A percentile compares a stretch with the other conserved stretches of the same genome.
phyloP scores from a whole-genome alignment of 2,797 vertebrate species.

The Antennarius maculatus region DNA sequence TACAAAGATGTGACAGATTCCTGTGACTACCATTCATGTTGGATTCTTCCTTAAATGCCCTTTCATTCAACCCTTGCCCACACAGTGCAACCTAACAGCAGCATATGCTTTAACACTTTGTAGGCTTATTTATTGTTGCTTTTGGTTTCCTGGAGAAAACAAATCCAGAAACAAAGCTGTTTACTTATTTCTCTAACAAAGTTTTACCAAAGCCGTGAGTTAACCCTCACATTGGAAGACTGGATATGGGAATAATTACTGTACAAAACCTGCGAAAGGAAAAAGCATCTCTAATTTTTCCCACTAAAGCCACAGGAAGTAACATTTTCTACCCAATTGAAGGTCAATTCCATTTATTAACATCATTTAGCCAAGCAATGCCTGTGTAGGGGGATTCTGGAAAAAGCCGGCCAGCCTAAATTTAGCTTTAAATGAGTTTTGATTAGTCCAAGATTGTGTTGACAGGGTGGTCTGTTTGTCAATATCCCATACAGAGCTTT shows the following conservation, averaged over 20 bases:
- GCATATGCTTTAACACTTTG: background rate
- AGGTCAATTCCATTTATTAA: slow-evolving; percentile 72
- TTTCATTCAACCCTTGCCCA: background rate
- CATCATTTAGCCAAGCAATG: slow-evolving; percentile 73
- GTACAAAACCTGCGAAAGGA: slow-evolving; percentile 21
- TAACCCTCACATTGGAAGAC: background rate
- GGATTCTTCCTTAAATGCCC: background rate
- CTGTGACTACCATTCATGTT: background rate
- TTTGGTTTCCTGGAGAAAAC: background rate
- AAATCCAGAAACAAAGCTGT: slow-evolving; percentile 5
- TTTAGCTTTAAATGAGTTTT: slow-evolving; percentile 71
- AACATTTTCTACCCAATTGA: slow-evolving; percentile 77
- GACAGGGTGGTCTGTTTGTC: slow-evolving; percentile 51
- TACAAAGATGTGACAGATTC: slow-evolving; percentile 8
- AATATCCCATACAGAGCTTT: slow-evolving; percentile 43
- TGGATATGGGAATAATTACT: slow-evolving; percentile 9
- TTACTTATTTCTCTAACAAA: slow-evolving; percentile 6
- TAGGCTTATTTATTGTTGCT: slow-evolving; percentile 9
- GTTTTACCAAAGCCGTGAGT: slow-evolving; percentile 8
- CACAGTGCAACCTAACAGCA: background rate
- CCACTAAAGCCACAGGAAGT: slow-evolving; percentile 70
- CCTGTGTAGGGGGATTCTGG: slow-evolving; percentile 63
- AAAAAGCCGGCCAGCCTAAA: slow-evolving; percentile 67
- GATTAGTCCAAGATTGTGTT: slow-evolving; percentile 62
- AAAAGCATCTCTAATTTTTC: slow-evolving; percentile 39